A percentile compares a stretch with the other conserved stretches of the same genome.
phyloP scores from a whole-genome alignment of 1,140 invertebrate genomes.

The Babylonia areolata region DNA sequence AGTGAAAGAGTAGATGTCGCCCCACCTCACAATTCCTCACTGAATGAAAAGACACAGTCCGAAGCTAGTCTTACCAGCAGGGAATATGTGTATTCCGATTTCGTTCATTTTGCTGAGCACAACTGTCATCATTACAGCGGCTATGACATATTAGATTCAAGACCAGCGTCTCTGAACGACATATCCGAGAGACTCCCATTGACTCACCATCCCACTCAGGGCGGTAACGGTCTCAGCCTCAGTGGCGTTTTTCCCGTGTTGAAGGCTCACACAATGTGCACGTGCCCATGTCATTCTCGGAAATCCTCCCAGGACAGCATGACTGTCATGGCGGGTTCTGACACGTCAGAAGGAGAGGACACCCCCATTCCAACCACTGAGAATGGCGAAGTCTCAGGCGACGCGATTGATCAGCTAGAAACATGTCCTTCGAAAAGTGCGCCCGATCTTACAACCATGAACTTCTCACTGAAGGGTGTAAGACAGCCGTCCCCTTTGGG shows the following conservation, averaged over 20 bases:
- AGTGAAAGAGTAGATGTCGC: neutral
- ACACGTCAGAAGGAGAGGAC: neutral
- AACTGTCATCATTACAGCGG: neutral
- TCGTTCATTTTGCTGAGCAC: slow-evolving; percentile 11
- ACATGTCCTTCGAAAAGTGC: neutral
- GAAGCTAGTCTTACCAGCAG: neutral
- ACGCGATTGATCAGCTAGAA: neutral
- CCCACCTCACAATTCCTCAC: neutral
- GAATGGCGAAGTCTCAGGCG: neutral
- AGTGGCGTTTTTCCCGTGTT: neutral
- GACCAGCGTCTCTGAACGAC: neutral
- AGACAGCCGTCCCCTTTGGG: neutral
- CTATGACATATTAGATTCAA: neutral
- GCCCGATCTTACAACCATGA: neutral
- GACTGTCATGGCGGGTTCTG: neutral
- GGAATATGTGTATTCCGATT: neutral
- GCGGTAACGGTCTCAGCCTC: neutral
- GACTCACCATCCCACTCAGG: neutral
- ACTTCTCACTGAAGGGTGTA: neutral
- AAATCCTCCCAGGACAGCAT: neutral
- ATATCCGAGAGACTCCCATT: neutral
- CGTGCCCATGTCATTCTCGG: neutral
- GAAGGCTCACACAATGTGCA: neutral
- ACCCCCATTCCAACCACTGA: neutral
- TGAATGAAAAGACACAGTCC: neutral